Evolutionary conservation across 2,888 invertebrate species (phyloP), one percentile per base, ranked within the genome.

Genomic region (Hanleya hanleyi): DNA sequence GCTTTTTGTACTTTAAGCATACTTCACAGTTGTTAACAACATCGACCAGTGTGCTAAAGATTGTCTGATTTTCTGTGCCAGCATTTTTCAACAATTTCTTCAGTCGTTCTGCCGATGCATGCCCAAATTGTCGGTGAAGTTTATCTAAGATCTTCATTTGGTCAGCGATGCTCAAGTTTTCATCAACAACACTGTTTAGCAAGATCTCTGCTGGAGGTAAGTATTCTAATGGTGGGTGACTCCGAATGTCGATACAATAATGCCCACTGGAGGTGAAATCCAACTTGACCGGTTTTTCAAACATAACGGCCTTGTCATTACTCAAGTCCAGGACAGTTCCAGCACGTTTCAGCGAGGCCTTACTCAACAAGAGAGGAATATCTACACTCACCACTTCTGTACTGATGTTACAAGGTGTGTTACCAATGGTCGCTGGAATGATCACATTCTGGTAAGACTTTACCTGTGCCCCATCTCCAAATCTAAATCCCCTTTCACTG

Each of bases 211-310:
- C 12, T 18, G 12, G 47, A 15, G 47, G 57, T 69, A n/a, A 36
- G 6, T 18, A 18, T 12, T 18, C 3, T n/a, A 26, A 15, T 4
- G 22, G 18, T 3, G 12, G 12, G 12, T 72, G 15, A 9, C 57
- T 50, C 18, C 15, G 12, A 7, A 69, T 66, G 36, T 69, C 62
- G 0, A 75, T 36, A 57, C 75, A 75, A 33, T 73, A 73, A 18
- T 75, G 73, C 47, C 75, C 75, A 67, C 49, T 62, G 26, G 75
- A 75, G 0, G 70, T 73, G n/a, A 47, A 62, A 12, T 75, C 61
- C 6, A 73, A 32, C 35, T 73, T 38, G 33, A 75, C 71, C 36
- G 62, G 64, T n/a, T 65, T 37, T 5, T 41, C 29, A 64, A 75
- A 72, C 75, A 75, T 71, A 7, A 32, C 29, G 0, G 37, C 72